Evolutionary conservation across 2,888 invertebrate genomes (phyloP).

Genomic region (Microctonus hyperodae): DNA sequence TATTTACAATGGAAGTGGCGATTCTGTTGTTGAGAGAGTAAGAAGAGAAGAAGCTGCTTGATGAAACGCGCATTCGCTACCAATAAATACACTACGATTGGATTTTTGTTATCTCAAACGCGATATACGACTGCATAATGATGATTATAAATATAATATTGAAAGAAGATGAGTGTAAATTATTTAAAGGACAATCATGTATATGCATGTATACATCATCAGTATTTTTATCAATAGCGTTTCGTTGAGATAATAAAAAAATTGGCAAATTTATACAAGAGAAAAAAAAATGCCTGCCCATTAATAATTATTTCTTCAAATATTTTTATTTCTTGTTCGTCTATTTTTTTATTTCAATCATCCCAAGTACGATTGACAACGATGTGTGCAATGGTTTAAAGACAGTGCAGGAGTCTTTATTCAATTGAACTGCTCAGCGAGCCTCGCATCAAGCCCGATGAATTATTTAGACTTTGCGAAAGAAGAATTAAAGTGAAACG

Average conservation of each 20-base stretch:
- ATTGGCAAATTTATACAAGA: not conserved
- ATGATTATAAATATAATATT: not conserved
- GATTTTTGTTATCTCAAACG: not conserved
- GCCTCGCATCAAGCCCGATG: constrained; percentile 15
- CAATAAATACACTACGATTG: not conserved
- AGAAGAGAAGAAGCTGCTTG: not conserved
- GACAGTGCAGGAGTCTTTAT: constrained; percentile 14
- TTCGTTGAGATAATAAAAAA: not conserved
- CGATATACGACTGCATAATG: not conserved
- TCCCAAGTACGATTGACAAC: not conserved
- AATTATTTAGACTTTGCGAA: constrained; percentile 23
- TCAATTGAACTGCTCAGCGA: constrained; percentile 9
- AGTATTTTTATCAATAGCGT: not conserved
- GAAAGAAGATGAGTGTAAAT: not conserved
- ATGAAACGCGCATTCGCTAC: not conserved
- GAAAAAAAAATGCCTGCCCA: not conserved
- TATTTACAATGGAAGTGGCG: constrained; percentile 19
- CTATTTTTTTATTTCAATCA: not conserved
- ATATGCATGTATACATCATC: not conserved
- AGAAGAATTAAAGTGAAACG: constrained; percentile 7
- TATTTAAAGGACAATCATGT: not conserved
- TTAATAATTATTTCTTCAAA: not conserved
- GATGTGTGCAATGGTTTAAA: constrained; percentile 12
- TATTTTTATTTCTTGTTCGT: not conserved
- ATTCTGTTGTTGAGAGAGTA: constrained; percentile 9